A percentile compares a stretch with the other conserved stretches of the same genome.
These are phyloP conservation scores for Microtus richardsoni DNA, from an alignment of 2,113 vertebrate species.

Conservation along the genomic window DNA sequence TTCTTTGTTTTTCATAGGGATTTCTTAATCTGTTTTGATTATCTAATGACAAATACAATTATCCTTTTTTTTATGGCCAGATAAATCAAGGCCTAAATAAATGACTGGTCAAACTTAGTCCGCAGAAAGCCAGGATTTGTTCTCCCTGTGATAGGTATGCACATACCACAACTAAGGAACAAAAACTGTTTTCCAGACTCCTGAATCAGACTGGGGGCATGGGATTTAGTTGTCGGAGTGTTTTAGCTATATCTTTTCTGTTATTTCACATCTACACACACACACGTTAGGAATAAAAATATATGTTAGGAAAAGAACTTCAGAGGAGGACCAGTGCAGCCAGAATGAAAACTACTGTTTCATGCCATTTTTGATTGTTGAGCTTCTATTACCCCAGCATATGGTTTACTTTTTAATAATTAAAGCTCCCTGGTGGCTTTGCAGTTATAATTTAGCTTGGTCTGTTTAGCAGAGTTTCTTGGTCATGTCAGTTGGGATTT, in stretches of 20 bases:
- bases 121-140: slow-evolving; percentile 24
- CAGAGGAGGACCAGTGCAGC: background rate
- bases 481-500: background rate
- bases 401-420: slow-evolving; percentile 80
- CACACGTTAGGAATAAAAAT: background rate
- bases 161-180: background rate
- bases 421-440: slow-evolving; percentile 69
- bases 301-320: slow-evolving; percentile 38
- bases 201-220: background rate
- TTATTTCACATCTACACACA: background rate
- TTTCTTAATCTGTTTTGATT: slow-evolving; percentile 66
- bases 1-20: slow-evolving; percentile 32
- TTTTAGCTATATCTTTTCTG: background rate
- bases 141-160: background rate
- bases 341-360: slow-evolving; percentile 46
- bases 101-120: slow-evolving; percentile 64
- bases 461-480: slow-evolving; percentile 38
- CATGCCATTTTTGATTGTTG: slow-evolving; percentile 36
- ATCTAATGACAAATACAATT: slow-evolving; percentile 46
- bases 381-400: slow-evolving; percentile 71
- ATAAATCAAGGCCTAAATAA: slow-evolving; percentile 50
- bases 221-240: background rate
- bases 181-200: background rate
- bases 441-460: slow-evolving; percentile 37
- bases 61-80: slow-evolving; percentile 35